Evolutionary conservation across 2,797 vertebrate species (phyloP), one percentile per base, ranked within the genome.

Genomic region (Neosilurus hyrtlii): DNA sequence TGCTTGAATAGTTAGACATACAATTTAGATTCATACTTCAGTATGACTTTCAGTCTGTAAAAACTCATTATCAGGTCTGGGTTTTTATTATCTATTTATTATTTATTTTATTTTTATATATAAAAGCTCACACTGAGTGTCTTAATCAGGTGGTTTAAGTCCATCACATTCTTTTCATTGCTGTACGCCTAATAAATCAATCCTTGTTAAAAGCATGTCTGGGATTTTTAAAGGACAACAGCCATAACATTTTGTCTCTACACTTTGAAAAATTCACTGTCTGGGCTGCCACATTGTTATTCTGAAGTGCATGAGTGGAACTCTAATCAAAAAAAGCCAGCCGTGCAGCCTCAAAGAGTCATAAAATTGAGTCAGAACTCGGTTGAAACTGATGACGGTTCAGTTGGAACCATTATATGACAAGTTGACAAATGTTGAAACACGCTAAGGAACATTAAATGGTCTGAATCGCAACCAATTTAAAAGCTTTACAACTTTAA

Each of bases 351-450:
- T 54, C 43, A 63, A 52, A 77, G 54, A 72, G 16, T 72, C 26
- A 73, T 79, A 79, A 79, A 79, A 83, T 77, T 35, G 77, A 79
- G 77, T 79, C 75, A 56, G 67, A 67, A 83, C 49, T 72, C 57
- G 24, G 43, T 72, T 37, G 49, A 54, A 35, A 43, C 37, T 43
- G 37, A 43, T 51, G 75, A 78, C 15, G 37, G 78, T 66, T 83
- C 74, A 52, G 16, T 70, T 9, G 56, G 56, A 78, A 59, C 67
- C 63, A 24, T 78, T 71, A 78, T 65, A 30, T 71, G 66, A 70
- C 37, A 51, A 54, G 57, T 3, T 54, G 77, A 80, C 63, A 49
- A 80, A 84, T 79, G 77, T 67, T 37, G 10, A 20, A 57, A 70
- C 77, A 79, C 61, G 22, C 57, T 16, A 37, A 74, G 49, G 68